Evolutionary conservation across 2,113 vertebrate species (phyloP).

Genomic region (Centropus bengalensis): DNA sequence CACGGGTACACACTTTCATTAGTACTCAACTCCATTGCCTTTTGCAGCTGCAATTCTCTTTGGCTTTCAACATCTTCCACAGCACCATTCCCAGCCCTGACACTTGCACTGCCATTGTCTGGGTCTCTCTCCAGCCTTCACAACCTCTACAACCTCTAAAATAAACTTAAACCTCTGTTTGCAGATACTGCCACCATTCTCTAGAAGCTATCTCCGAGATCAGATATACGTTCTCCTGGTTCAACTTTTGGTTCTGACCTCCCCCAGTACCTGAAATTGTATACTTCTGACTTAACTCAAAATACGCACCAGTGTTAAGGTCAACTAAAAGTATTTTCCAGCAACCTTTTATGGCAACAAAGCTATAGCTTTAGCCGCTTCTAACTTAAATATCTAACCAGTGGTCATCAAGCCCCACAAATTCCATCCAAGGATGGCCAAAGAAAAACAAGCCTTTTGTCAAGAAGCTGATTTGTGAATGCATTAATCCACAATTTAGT

Average conservation of each 20-base stretch:
- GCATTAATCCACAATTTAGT: neutral
- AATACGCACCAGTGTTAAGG: neutral
- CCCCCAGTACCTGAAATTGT: neutral
- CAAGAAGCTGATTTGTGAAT: neutral
- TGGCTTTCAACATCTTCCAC: neutral
- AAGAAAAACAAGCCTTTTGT: neutral
- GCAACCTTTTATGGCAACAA: neutral
- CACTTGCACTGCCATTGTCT: neutral
- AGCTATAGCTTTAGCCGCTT: neutral
- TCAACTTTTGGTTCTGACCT: neutral
- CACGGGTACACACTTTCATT: neutral
- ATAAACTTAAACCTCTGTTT: neutral
- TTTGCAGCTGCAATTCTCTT: neutral
- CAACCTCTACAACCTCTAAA: neutral
- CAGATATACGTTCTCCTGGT: neutral
- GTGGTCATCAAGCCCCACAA: neutral
- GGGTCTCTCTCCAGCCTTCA: neutral
- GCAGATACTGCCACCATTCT: neutral
- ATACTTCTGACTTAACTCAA: neutral
- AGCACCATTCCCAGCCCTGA: neutral
- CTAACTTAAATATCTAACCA: neutral
- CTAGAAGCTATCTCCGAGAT: neutral
- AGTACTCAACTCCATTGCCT: neutral
- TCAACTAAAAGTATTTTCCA: neutral
- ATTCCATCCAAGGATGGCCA: neutral